Conservation (phyloP, 92 coral and sea anemone species). For the Porites cylindrica region DNA sequence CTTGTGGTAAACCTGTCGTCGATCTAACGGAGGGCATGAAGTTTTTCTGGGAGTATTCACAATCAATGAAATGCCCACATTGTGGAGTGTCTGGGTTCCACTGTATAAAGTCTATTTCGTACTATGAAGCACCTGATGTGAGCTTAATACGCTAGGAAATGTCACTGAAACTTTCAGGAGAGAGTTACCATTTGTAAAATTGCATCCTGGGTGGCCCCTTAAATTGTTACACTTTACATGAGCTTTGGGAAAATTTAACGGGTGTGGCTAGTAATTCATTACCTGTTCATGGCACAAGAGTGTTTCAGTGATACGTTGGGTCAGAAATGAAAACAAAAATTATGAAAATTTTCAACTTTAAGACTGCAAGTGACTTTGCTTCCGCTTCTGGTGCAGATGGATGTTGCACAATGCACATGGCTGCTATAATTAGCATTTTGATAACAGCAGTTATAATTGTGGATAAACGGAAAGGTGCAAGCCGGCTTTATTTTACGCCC, state of each 20-base stretch:
- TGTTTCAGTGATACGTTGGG: no score
- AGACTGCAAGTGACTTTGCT: background rate
- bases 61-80: constrained; percentile 92
- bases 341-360: no score
- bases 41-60: constrained; percentile 96
- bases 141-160: constrained; percentile 19
- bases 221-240: background rate
- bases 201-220: constrained; percentile 1
- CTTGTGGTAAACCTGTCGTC: constrained; percentile 94
- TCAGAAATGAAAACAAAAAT: no score
- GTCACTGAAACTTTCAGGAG: background rate
- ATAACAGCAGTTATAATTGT: background rate
- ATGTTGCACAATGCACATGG: background rate
- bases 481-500: no score
- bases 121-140: constrained; percentile 27
- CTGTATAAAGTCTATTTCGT: constrained; percentile 85
- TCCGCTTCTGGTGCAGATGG: background rate
- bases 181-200: background rate
- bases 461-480: background rate
- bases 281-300: background rate
- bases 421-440: background rate
- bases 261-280: background rate
- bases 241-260: background rate
- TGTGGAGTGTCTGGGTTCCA: constrained; percentile 95
- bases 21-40: constrained; percentile 80